A percentile compares a stretch with the other conserved stretches of the same genome.
Conservation (phyloP, 64 coral and sea anemone species). For the Montipora cactus region DNA sequence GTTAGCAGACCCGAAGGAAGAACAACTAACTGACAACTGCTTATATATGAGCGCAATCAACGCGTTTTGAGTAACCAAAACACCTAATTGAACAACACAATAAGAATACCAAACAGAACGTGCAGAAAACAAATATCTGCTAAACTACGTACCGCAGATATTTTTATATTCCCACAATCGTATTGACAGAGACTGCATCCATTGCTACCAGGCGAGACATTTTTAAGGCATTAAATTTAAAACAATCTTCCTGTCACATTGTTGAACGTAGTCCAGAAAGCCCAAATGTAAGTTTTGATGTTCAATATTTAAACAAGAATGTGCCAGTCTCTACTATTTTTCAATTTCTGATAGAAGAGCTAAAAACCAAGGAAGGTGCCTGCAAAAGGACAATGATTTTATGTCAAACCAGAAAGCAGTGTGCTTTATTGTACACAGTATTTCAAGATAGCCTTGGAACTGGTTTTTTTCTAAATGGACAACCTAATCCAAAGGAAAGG, state of each 20-base stretch:
- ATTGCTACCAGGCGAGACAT: constrained; percentile 43
- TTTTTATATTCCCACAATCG: too few species aligned
- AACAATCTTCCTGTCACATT: neutral
- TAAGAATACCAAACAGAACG: too few species aligned
- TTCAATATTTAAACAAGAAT: constrained; percentile 38
- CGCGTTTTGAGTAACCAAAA: too few species aligned
- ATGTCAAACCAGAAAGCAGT: neutral
- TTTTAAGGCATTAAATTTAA: constrained; percentile 39
- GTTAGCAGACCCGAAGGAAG: too few species aligned
- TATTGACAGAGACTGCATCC: constrained; percentile 47
- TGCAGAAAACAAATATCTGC: too few species aligned
- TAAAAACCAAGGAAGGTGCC: neutral
- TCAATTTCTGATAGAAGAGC: neutral
- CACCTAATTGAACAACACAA: too few species aligned
- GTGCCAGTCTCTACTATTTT: constrained; percentile 22
- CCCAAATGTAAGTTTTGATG: constrained; percentile 23
- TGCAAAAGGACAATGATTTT: neutral
- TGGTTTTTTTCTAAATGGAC: neutral
- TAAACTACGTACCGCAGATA: too few species aligned
- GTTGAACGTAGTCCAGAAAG: constrained; percentile 50
- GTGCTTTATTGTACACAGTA: neutral
- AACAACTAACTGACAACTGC: too few species aligned
- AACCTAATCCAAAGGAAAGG: neutral
- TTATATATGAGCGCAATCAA: too few species aligned
- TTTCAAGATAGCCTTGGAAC: neutral